Conservation (phyloP, 2,888 invertebrate genomes). For the Tipula helvola region DNA sequence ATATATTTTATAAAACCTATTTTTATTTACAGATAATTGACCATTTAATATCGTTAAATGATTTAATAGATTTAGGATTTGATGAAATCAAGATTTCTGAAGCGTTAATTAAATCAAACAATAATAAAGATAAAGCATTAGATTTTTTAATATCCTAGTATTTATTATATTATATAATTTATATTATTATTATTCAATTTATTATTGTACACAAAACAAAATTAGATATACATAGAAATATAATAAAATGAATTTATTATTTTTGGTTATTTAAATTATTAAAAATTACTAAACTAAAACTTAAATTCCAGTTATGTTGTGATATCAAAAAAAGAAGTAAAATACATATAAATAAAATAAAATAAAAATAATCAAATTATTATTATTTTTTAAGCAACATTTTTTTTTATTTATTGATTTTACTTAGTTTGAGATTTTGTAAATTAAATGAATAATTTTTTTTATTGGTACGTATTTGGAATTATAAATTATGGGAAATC, state of each 20-base stretch:
- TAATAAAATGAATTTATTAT: neutral
- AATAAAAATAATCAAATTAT: neutral
- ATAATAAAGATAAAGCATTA: conserved; percentile 74
- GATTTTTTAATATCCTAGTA: conserved; percentile 66
- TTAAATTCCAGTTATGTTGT: neutral
- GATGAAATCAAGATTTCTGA: conserved; percentile 59
- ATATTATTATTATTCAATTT: neutral
- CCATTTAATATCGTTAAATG: conserved; percentile 62
- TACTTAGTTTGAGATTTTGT: neutral
- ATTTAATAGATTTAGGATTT: conserved; percentile 73
- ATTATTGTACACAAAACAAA: neutral
- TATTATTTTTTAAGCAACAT: neutral
- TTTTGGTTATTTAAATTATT: neutral
- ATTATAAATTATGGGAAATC: neutral
- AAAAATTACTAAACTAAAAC: neutral
- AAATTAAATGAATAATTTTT: neutral
- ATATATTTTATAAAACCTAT: neutral
- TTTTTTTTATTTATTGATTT: neutral
- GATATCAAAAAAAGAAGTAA: neutral
- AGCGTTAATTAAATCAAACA: conserved; percentile 62
- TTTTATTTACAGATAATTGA: conserved; percentile 56
- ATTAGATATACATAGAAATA: neutral
- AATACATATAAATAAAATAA: neutral
- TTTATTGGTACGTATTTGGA: neutral
- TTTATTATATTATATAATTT: conserved; percentile 15